phyloP scores from a whole-genome alignment of 1,140 invertebrate species.

The Drosophila ironensis region DNA sequence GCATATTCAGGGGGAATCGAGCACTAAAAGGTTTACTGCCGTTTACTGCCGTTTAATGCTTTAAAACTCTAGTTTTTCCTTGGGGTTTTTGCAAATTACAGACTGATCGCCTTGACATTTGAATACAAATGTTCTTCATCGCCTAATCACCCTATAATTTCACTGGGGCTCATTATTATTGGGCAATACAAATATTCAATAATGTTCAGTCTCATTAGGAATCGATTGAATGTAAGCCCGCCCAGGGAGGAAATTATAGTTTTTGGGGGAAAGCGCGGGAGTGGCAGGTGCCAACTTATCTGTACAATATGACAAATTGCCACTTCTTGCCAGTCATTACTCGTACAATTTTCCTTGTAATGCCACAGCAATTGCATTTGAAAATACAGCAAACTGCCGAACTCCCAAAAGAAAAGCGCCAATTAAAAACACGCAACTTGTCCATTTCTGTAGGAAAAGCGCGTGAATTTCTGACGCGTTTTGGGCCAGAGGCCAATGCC shows the following conservation, averaged over 20 bases:
- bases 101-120: conserved; percentile 21
- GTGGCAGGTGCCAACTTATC: conserved; percentile 37
- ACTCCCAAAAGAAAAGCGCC: not conserved
- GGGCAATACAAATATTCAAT: conserved; percentile 44
- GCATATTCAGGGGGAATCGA: not conserved
- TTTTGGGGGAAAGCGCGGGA: not conserved
- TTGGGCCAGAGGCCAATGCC: conserved; percentile 4
- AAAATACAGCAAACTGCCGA: not conserved
- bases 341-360: conserved; percentile 12
- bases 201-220: conserved; percentile 40
- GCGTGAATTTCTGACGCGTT: conserved; percentile 58
- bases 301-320: conserved; percentile 39
- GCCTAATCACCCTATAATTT: conserved; percentile 3
- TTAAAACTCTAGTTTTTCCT: too few species aligned
- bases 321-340: conserved; percentile 26
- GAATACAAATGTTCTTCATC: not conserved
- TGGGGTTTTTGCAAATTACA: too few species aligned
- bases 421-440: conserved; percentile 69
- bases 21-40: too few species aligned
- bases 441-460: conserved; percentile 53
- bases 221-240: conserved; percentile 22
- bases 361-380: conserved; percentile 17
- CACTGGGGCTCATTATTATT: conserved; percentile 7
- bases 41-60: too few species aligned
- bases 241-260: not conserved